Percentiles rank a stretch among this genome's conserved stretches.
Evolutionary conservation across 2,888 invertebrate genomes (phyloP).

Genomic region (Hypomecis punctinalis): DNA sequence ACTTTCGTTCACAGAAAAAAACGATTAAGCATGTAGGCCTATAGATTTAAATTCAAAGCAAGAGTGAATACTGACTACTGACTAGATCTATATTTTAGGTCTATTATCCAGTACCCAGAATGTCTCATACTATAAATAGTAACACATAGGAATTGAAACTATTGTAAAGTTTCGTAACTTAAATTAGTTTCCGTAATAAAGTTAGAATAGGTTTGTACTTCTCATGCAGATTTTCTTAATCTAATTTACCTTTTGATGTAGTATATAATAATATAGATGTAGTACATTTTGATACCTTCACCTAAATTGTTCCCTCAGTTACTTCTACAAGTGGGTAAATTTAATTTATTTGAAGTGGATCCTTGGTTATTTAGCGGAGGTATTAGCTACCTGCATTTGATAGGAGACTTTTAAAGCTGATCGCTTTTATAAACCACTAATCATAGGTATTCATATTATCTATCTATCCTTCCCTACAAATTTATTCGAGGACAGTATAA

Average conservation of each 20-base stretch:
- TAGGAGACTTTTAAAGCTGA: too few species aligned
- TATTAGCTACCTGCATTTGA: background rate
- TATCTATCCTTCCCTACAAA: too few species aligned
- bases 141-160: background rate
- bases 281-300: background rate
- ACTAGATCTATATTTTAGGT: too few species aligned
- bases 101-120: too few species aligned
- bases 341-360: background rate
- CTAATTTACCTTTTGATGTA: constrained; percentile 1
- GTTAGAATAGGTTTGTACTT: background rate
- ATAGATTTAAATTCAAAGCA: too few species aligned
- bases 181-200: background rate
- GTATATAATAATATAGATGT: too few species aligned
- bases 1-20: too few species aligned
- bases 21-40: too few species aligned
- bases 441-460: too few species aligned
- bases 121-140: background rate
- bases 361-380: background rate
- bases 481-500: too few species aligned
- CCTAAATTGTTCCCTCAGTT: background rate
- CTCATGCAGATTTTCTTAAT: constrained; percentile 9
- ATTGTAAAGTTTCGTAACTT: background rate
- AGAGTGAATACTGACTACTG: too few species aligned
- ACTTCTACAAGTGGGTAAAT: background rate
- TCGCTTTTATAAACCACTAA: too few species aligned